Base-by-base conservation (phyloP, 2,888 invertebrate genomes). In the Diplolepis rosae region DNA sequence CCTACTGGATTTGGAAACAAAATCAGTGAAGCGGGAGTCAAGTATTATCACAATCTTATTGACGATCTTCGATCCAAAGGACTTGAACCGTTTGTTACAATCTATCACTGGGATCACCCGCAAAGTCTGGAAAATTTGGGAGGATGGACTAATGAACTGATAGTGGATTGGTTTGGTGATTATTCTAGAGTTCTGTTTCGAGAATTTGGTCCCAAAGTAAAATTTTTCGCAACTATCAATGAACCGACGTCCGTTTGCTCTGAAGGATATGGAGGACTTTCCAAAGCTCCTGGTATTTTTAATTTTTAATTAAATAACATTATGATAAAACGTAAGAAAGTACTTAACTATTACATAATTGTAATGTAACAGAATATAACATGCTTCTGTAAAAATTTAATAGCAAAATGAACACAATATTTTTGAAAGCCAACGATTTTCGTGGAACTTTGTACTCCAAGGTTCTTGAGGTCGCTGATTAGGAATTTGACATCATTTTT, bases 161-260 rank as follows among this genome's bases (percentile, higher is more conserved):
- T 92, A 52, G 91, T 90, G 0, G 90, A 92, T 30, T 92, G 91
- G 84, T 94, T 92, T 81, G 89, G 88, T 9, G 91, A 92, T 76
- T 93, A 92, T 71, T 92, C 93, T 0, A 89, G 89, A 79, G 88
- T 93, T 35, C 86, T 90, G 9, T 91, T 91, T 73, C 81, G 88
- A 52, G 76, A 88, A 13, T 91, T 91, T 66, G 92, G 91, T 0
- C 85, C 90, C 52, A 86, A 77, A 73, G 71, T 69, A 15, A 66
- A 89, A 83, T 83, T 85, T 45, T 94, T 94, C 93, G 91, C 93
- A 52, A 94, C 94, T 0, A 90, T 94, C 77, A 96, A 96, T 84
- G 96, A 96, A 84, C 95, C 95, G 1, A 90, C 89, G 86, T 89
- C 90, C 77, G 89, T 91, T 42, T 92, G 92, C 79, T 82, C 89